Evolutionary conservation across 2,797 vertebrate species (phyloP), one percentile per base, ranked within the genome.

Genomic region (Cuculus canorus): DNA sequence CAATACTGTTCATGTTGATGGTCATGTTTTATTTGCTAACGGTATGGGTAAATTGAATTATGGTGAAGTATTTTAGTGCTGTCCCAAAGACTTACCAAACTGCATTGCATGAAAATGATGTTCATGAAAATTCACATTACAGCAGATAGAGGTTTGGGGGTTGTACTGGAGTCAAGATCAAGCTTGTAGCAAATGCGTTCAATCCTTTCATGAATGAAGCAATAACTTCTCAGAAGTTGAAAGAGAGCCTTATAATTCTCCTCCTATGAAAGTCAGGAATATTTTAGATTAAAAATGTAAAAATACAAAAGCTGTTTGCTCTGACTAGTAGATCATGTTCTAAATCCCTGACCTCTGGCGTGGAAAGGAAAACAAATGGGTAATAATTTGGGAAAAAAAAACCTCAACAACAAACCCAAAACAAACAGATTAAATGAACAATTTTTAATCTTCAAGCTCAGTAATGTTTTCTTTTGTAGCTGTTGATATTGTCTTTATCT

Each of bases 141-240:
- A 73, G 24, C 30, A 45, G 14, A 28, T 18, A 43, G 35, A 70
- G 11, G 23, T 59, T 84, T 73, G 64, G 41, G 28, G 30, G 47
- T 82, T 84, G 25, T 52, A 53, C 13, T 54, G 43, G 79, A 76
- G 39, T 57, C 92, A 87, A 95, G 93, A 73, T 23, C 54, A 28
- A 15, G 28, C 86, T 84, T 86, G 92, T 37, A 82, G 43, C 11
- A 93, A 90, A 88, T 60, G 32, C 27, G 45, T 82, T 79, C 78
- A 88, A 82, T 90, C 53, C 30, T 84, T 92, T 92, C 68, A 64
- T 57, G 37, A 86, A 86, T 70, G 14, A 56, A 84, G 70, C 30
- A 79, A 92, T 94, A 92, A 95, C 95, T 93, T 56, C 56, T 43
- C 60, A 79, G n/a, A 41, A 86, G 68, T 45, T 93, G 86, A 96